These are phyloP conservation scores for Vulpes vulpes DNA, from an alignment of 2,113 vertebrate species.

Conservation along the genomic window DNA sequence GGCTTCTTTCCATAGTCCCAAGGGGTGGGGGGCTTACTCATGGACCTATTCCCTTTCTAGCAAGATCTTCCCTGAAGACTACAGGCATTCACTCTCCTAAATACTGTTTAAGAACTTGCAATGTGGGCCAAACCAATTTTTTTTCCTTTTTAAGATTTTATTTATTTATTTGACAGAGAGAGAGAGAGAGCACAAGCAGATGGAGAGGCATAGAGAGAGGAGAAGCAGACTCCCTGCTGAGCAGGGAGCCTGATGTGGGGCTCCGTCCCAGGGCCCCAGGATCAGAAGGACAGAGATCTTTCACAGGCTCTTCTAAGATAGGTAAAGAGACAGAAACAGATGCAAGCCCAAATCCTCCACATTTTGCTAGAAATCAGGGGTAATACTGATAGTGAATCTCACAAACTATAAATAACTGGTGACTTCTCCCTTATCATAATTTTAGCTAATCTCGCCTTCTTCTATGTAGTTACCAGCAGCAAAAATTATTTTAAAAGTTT, in stretches of 20 bases:
- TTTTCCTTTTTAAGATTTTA: not conserved
- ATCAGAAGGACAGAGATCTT: not conserved
- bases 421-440: not conserved
- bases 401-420: not conserved
- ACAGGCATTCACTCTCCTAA: not conserved
- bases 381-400: not conserved
- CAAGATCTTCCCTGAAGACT: not conserved
- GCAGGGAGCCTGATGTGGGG: no score
- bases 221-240: no score
- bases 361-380: not conserved
- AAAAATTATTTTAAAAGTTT: not conserved
- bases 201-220: no score
- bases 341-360: not conserved
- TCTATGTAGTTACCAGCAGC: not conserved
- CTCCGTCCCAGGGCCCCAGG: no score
- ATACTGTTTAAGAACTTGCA: not conserved
- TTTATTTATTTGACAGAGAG: no score
- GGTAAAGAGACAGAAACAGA: not conserved
- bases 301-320: not conserved
- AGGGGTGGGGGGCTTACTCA: not conserved
- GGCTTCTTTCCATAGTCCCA: not conserved
- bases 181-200: no score
- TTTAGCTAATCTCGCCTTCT: not conserved
- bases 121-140: not conserved
- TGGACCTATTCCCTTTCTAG: not conserved